Percentiles rank a stretch among this genome's conserved stretches.
Evolutionary conservation across 53 echinoderm and acorn worm species (phyloP).

Genomic region (Echinarachnius parma): DNA sequence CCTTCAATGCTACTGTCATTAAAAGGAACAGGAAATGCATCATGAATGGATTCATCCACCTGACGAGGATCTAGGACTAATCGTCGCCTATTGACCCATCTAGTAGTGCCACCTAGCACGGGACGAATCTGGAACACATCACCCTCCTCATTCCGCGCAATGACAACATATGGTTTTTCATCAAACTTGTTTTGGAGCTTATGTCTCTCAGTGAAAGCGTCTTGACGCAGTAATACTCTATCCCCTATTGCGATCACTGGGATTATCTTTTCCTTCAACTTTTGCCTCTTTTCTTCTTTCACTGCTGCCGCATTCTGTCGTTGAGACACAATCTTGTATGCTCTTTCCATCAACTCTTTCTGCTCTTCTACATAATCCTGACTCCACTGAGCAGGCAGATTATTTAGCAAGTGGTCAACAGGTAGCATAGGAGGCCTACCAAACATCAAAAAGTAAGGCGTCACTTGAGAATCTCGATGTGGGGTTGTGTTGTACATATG

Average conservation of each 20-base stretch:
- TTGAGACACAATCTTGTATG: slow-evolving; percentile 12
- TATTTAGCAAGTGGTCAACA: slow-evolving; percentile 37
- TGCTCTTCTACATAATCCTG: slow-evolving; percentile 24
- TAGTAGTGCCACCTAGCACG: not conserved
- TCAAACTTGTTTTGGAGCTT: slow-evolving; percentile 5
- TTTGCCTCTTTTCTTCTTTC: slow-evolving; percentile 4
- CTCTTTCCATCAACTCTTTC: not conserved
- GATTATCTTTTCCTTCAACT: not conserved
- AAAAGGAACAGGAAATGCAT: not conserved
- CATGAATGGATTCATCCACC: not conserved
- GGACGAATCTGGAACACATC: slow-evolving; percentile 13
- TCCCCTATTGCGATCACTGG: slow-evolving; percentile 4
- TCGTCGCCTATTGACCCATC: slow-evolving; percentile 8
- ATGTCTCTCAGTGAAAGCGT: slow-evolving; percentile 21
- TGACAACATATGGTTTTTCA: slow-evolving; percentile 1
- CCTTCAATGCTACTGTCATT: not conserved
- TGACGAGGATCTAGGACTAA: slow-evolving; percentile 9
- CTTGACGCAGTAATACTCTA: not conserved
- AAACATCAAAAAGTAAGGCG: slow-evolving; percentile 49
- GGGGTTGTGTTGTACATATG: slow-evolving; percentile 55
- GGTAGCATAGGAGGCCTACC: slow-evolving; percentile 42
- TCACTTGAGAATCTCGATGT: slow-evolving; percentile 27
- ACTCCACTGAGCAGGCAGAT: slow-evolving; percentile 11
- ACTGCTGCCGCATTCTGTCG: slow-evolving; percentile 3
- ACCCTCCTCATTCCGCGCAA: not conserved